A percentile compares a stretch with the other conserved stretches of the same genome.
Evolutionary conservation across 2,113 vertebrate species (phyloP).

Genomic region (Potamarius usumacintae): DNA sequence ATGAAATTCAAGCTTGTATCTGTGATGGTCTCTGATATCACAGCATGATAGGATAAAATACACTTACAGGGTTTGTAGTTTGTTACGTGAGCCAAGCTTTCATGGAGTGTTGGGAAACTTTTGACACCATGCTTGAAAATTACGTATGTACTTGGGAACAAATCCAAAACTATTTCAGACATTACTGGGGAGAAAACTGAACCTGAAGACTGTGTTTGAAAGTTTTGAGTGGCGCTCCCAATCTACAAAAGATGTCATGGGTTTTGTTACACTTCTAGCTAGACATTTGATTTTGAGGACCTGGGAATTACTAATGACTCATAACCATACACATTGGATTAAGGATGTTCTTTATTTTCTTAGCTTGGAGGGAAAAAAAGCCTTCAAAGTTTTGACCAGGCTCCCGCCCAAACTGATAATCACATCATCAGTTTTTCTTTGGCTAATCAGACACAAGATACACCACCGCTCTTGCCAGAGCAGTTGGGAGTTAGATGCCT

Average conservation of each 20-base stretch:
- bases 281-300: background rate
- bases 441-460: too few species aligned
- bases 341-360: background rate
- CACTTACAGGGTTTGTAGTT: background rate
- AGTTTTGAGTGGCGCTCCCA: background rate
- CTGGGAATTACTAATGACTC: background rate
- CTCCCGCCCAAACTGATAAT: too few species aligned
- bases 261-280: background rate
- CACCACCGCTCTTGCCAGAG: too few species aligned
- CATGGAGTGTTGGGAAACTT: constrained; percentile 13
- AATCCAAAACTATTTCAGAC: background rate
- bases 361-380: background rate
- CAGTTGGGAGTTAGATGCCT: too few species aligned
- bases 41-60: background rate
- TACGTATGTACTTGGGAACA: background rate
- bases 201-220: background rate
- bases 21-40: background rate
- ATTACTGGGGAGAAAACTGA: background rate
- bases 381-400: too few species aligned
- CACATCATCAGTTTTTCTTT: too few species aligned
- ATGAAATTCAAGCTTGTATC: background rate
- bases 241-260: background rate
- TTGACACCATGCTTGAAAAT: background rate
- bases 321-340: background rate
- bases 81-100: background rate